Conservation (phyloP, 2,797 vertebrate genomes). For the Paguma larvata region DNA sequence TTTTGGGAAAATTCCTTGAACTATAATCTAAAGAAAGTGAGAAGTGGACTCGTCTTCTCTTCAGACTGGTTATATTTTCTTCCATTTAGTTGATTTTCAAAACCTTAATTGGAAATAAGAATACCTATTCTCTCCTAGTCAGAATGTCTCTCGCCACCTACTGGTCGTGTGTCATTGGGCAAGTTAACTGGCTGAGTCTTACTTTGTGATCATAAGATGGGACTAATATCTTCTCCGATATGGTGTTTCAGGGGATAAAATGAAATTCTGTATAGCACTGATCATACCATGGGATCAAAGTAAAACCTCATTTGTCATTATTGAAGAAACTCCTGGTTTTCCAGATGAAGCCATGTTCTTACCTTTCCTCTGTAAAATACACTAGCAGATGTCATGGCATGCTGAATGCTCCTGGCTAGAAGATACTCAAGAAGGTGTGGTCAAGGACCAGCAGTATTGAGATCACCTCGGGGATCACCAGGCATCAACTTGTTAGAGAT, state of each 20-base stretch:
- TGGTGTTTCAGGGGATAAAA: neutral
- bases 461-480: neutral
- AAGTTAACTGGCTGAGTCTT: neutral
- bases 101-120: slow-evolving; percentile 8
- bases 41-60: neutral
- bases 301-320: neutral
- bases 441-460: neutral
- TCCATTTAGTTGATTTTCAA: neutral
- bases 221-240: neutral
- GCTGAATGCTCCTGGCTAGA: neutral
- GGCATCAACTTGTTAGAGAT: neutral
- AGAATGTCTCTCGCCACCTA: neutral
- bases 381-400: too few species aligned
- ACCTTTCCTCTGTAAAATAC: neutral
- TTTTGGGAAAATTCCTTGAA: neutral
- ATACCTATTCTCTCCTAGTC: neutral
- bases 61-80: neutral
- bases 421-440: neutral
- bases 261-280: neutral
- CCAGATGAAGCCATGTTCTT: neutral
- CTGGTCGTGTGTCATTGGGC: neutral
- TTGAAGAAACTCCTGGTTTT: neutral
- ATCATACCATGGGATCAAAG: neutral
- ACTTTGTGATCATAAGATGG: neutral
- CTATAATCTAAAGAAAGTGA: neutral